Percentiles rank a stretch among this genome's conserved stretches.
Evolutionary conservation across 2,888 invertebrate genomes (phyloP).

Genomic region (Lottia gigantea): DNA sequence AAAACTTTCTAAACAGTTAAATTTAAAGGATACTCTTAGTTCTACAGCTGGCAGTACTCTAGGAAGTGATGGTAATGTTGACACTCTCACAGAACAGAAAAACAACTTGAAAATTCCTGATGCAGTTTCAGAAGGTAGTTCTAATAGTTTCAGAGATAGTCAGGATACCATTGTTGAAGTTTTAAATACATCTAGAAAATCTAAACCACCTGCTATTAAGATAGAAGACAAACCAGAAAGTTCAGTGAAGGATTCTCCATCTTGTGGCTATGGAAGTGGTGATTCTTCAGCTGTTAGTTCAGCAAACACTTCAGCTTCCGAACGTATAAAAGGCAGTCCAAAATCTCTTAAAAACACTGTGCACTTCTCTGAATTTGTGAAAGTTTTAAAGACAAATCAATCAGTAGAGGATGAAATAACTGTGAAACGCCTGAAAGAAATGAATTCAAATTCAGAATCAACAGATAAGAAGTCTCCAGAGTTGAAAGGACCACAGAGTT

Average conservation of each 20-base stretch:
- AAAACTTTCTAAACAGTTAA: slow-evolving; percentile 52
- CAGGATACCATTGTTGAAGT: slow-evolving; percentile 31
- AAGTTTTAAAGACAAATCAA: slow-evolving; percentile 54
- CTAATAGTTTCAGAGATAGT: slow-evolving; percentile 31
- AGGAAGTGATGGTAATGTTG: slow-evolving; percentile 21
- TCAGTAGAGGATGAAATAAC: slow-evolving; percentile 53
- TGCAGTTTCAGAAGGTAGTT: slow-evolving; percentile 7
- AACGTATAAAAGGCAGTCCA: slow-evolving; percentile 48
- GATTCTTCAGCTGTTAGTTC: slow-evolving; percentile 24
- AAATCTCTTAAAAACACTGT: slow-evolving; percentile 56
- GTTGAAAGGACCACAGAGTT: slow-evolving; percentile 23
- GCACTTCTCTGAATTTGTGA: slow-evolving; percentile 56
- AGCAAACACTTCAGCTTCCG: slow-evolving; percentile 24
- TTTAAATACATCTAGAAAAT: background rate
- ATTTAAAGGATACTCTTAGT: slow-evolving; percentile 48
- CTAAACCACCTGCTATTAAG: background rate
- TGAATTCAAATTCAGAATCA: background rate
- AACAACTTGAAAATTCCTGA: background rate
- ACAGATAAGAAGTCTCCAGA: slow-evolving; percentile 2
- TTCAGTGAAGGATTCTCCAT: background rate
- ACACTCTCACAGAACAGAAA: background rate
- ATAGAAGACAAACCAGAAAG: background rate
- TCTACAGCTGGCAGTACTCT: slow-evolving; percentile 43
- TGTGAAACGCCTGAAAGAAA: slow-evolving; percentile 39
- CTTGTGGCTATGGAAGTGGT: background rate